Base-by-base conservation (phyloP, 1,140 invertebrate species). In the Drosophila tani region DNA sequence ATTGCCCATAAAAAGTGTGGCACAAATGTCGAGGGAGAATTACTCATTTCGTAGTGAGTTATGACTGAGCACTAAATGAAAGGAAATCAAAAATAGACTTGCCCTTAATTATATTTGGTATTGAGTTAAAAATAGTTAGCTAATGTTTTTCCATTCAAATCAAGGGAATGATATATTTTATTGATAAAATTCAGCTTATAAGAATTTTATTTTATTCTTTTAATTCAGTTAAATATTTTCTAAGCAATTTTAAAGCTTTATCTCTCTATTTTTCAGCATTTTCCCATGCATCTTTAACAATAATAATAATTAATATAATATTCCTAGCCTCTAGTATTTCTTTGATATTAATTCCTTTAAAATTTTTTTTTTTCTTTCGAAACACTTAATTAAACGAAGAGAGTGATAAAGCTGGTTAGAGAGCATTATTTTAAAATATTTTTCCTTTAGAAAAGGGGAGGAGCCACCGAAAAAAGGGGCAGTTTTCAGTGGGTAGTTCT, bases 1-100 rank as follows among this genome's bases (percentile, higher is more conserved):
- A 60, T 59, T 32, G 70, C 11, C 46, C 70, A 73, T 73, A 73
- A 73, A 73, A 73, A 73, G 38, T 73, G 70, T 73, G 68, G 35
- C 45, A 50, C 63, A 47, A 49, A 49, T 56, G 24, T 27, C 46
- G 9, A 5, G 35, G 1, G 19, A 8, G 19, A 8, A 47, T 49
- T 29, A 17, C 58, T 35, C 40, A 35, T 40, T 6, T 11, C 35
- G 32, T 35, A 11, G 32, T 35, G 32, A 35, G 32, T 35, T 35
- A 35, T 35, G 32, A 35, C 27, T 29, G 27, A 11, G 32, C 11
- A 35, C 32, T 35, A 35, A 35, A 35, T 35, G 32, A 3, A 35
- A 35, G 12, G 11, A 35, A 35, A 35, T 35, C 11, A 35, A 35
- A 35, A 35, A 29, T 29, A 29, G 27, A 5, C 27, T 29, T 29